Percentiles rank a stretch among this genome's conserved stretches.
phyloP scores from a whole-genome alignment of 2,888 invertebrate genomes.

The Epirrhoe alternata region DNA sequence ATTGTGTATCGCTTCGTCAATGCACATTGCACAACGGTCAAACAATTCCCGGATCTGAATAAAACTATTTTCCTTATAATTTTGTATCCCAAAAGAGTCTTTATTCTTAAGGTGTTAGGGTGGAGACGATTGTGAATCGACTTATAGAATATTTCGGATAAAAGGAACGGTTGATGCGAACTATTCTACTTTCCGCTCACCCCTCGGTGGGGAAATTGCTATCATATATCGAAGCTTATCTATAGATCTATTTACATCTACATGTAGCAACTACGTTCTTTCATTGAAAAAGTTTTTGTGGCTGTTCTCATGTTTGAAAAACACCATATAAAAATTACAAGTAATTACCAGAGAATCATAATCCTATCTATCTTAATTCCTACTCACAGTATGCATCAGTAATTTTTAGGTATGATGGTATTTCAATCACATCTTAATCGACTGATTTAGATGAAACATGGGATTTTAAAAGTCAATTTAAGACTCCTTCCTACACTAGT shows the following conservation, averaged over 20 bases:
- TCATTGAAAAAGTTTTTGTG: constrained; percentile 31
- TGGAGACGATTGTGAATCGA: constrained; percentile 11
- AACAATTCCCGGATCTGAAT: constrained; percentile 24
- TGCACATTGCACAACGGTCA: constrained; percentile 12
- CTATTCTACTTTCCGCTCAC: constrained; percentile 68
- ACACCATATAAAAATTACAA: no score
- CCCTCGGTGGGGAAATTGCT: constrained; percentile 75
- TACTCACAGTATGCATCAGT: no score
- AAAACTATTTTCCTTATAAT: constrained; percentile 27
- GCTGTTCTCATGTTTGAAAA: constrained; percentile 26
- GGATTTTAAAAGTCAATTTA: no score
- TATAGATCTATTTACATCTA: constrained; percentile 74
- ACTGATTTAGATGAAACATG: no score
- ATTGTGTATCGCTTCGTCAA: neutral
- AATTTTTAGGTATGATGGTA: no score
- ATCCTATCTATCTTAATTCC: no score
- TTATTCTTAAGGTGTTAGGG: constrained; percentile 7
- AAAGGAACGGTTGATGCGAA: constrained; percentile 62
- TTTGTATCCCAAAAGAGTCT: constrained; percentile 6
- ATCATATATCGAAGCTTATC: constrained; percentile 79
- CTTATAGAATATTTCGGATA: constrained; percentile 57
- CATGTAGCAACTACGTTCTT: constrained; percentile 60
- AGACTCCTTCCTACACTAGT: no score
- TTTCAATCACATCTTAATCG: no score
- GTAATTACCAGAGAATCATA: no score